These are phyloP conservation scores for Protosalanx chinensis DNA, from an alignment of 2,797 vertebrate species.

Conservation along the genomic window DNA sequence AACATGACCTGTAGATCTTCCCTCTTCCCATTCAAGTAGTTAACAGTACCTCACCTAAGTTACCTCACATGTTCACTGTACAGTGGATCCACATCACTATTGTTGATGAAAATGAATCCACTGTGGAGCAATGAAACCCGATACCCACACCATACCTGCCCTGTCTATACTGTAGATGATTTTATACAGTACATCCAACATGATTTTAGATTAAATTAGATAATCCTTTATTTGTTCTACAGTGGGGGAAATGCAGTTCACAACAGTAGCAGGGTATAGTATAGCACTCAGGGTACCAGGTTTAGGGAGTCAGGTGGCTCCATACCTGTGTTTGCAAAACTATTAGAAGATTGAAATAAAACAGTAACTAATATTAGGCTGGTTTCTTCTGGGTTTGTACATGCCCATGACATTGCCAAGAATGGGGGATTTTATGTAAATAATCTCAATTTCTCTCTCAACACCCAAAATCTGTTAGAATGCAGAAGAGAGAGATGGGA, in stretches of 20 bases:
- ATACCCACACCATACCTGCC: slow-evolving; percentile 80
- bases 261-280: too few relatives aligned
- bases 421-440: too few relatives aligned
- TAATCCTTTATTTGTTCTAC: too few relatives aligned
- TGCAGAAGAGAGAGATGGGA: slow-evolving; percentile 9
- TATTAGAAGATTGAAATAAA: slow-evolving; percentile 96
- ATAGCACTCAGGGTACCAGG: too few relatives aligned
- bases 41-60: too few relatives aligned
- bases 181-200: slow-evolving; percentile 73
- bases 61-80: slow-evolving; percentile 21
- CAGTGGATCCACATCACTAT: slow-evolving; percentile 46
- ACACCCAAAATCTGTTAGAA: too few relatives aligned
- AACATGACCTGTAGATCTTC: too few relatives aligned
- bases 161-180: slow-evolving; percentile 63
- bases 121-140: slow-evolving; percentile 86
- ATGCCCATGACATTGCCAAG: neutral
- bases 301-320: too few relatives aligned
- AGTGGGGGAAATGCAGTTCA: too few relatives aligned
- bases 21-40: too few relatives aligned
- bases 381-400: slow-evolving; percentile 7
- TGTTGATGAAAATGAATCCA: slow-evolving; percentile 50
- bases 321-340: slow-evolving; percentile 93
- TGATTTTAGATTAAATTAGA: slow-evolving; percentile 42
- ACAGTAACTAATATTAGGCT: slow-evolving; percentile 68
- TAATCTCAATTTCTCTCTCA: too few relatives aligned